Conservation (phyloP, 2,113 vertebrate species). For the Pogonocichla stellata region DNA sequence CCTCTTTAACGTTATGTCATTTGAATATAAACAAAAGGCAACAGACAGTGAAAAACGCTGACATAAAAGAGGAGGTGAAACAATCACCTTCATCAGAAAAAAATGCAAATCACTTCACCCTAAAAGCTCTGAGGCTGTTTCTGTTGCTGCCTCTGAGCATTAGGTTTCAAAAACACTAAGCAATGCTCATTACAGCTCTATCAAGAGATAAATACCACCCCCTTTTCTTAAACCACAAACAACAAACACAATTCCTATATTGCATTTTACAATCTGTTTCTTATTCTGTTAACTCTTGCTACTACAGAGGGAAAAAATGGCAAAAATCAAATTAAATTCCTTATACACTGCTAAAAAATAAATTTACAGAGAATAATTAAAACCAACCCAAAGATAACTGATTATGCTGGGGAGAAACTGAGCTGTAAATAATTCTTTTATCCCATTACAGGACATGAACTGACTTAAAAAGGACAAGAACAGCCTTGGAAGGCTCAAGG, state of each 20-base stretch:
- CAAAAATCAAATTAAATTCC: neutral
- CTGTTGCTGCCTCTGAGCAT: conserved; percentile 64
- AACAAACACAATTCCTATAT: conserved; percentile 60
- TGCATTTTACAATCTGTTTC: conserved; percentile 46
- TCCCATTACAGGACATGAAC: neutral
- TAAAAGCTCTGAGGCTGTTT: conserved; percentile 65
- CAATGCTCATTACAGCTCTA: conserved; percentile 77
- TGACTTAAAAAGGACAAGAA: conserved; percentile 21
- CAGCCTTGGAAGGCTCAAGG: conserved; percentile 21
- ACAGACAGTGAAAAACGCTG: conserved; percentile 43
- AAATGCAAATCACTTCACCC: conserved; percentile 63
- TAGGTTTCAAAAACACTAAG: conserved; percentile 70
- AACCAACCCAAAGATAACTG: neutral
- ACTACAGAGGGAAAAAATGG: neutral
- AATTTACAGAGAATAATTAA: neutral
- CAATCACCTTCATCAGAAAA: conserved; percentile 62
- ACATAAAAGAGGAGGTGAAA: conserved; percentile 53
- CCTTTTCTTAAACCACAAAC: conserved; percentile 73
- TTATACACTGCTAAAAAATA: neutral
- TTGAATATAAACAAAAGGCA: conserved; percentile 68
- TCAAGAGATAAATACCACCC: conserved; percentile 73
- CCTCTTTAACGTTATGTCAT: conserved; percentile 46
- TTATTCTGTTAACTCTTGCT: conserved; percentile 71
- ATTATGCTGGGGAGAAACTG: neutral
- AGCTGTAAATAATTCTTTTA: conserved; percentile 23